Evolutionary conservation across 2,797 vertebrate genomes (phyloP).

Genomic region (Carduelis carduelis): DNA sequence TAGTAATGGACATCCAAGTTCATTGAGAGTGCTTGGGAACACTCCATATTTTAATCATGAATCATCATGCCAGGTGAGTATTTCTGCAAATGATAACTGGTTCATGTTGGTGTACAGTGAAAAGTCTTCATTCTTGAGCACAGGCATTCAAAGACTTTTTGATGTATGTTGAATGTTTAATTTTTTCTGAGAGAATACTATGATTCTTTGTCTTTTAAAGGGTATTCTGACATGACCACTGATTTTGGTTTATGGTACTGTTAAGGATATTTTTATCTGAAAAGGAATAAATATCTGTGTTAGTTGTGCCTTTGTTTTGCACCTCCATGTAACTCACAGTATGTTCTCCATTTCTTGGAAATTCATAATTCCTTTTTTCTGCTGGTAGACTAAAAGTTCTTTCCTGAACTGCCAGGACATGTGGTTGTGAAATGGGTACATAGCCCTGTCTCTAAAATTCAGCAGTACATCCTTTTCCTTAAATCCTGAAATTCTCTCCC

Average conservation of each 20-base stretch:
- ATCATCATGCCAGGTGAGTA: background rate
- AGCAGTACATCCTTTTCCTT: background rate
- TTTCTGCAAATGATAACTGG: background rate
- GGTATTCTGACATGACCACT: background rate
- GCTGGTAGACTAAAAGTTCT: background rate
- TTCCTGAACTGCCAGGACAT: rapidly evolving
- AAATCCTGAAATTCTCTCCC: background rate
- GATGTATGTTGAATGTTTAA: background rate
- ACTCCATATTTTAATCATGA: background rate
- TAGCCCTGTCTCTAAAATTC: background rate
- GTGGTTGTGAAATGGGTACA: background rate
- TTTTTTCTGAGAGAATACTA: background rate
- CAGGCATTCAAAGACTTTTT: background rate
- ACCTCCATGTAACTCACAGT: background rate
- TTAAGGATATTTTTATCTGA: background rate
- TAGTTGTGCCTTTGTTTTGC: background rate
- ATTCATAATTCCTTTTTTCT: background rate
- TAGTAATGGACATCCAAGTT: background rate
- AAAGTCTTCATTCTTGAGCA: background rate
- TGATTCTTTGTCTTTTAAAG: background rate
- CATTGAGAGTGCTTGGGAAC: background rate
- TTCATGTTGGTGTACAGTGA: background rate
- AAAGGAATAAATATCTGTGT: background rate
- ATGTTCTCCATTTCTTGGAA: background rate
- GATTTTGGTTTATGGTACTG: background rate